phyloP scores from a whole-genome alignment of 2,113 vertebrate species.

The Vidua chalybeata region DNA sequence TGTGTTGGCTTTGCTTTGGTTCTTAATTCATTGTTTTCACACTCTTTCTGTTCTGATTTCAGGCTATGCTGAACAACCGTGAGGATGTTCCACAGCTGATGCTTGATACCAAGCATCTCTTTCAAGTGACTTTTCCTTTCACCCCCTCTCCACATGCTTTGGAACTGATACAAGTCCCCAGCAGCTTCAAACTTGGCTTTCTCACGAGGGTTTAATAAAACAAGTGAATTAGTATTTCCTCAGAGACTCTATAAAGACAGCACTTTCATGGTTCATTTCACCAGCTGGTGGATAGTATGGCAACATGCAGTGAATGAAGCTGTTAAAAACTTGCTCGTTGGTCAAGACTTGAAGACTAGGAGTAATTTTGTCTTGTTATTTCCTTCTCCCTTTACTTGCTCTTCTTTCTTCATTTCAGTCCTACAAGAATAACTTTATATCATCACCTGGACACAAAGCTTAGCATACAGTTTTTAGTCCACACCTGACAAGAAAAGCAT shows the following conservation, averaged over 20 bases:
- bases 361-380: background rate
- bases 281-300: background rate
- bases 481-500: background rate
- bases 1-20: background rate
- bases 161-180: slow-evolving; percentile 90
- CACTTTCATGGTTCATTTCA: background rate
- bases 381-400: background rate
- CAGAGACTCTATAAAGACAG: background rate
- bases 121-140: slow-evolving; percentile 95
- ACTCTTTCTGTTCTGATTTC: slow-evolving; percentile 56
- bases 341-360: background rate
- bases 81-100: slow-evolving; percentile 85
- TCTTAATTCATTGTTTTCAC: background rate
- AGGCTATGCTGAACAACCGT: slow-evolving; percentile 85
- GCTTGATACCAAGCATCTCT: slow-evolving; percentile 88
- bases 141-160: slow-evolving; percentile 85
- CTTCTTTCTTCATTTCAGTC: background rate
- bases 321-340: background rate
- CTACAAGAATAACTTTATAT: background rate
- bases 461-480: background rate
- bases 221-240: background rate
- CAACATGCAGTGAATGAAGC: background rate
- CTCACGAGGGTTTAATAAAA: slow-evolving; percentile 82
- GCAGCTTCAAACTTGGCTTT: slow-evolving; percentile 89
- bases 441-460: background rate